A percentile compares a stretch with the other conserved stretches of the same genome.
These are phyloP conservation scores for Acrobasis repandana DNA, from an alignment of 2,888 invertebrate species.

Conservation along the genomic window DNA sequence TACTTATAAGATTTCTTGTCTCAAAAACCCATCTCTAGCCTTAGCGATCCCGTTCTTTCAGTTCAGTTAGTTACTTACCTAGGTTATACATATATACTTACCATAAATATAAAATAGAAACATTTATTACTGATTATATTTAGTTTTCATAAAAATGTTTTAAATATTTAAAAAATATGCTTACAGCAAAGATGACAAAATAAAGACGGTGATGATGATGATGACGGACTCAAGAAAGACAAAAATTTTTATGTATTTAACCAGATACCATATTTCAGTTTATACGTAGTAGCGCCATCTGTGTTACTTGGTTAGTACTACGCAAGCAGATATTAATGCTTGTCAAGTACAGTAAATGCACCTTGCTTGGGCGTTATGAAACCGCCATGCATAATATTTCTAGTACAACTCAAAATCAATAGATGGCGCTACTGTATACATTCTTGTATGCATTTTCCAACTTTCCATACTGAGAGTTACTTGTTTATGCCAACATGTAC, in stretches of 20 bases:
- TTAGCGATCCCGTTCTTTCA: too few relatives aligned
- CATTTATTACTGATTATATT: too few relatives aligned
- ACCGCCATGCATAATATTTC: not conserved
- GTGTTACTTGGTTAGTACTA: not conserved
- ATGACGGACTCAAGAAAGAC: not conserved
- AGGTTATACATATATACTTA: too few relatives aligned
- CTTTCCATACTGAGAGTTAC: too few relatives aligned
- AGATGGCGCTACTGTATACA: conserved; percentile 36
- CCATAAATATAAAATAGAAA: too few relatives aligned
- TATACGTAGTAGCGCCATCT: conserved; percentile 14
- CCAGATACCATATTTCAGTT: not conserved
- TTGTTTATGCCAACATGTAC: too few relatives aligned
- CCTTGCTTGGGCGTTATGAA: not conserved
- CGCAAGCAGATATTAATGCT: not conserved
- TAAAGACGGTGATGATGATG: not conserved
- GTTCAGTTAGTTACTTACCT: too few relatives aligned
- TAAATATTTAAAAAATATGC: too few relatives aligned
- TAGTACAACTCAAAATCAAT: conserved; percentile 4
- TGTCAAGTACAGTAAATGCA: not conserved
- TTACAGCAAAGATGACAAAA: not conserved
- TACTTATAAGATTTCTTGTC: too few relatives aligned
- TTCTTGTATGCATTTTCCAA: not conserved
- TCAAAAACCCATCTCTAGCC: too few relatives aligned
- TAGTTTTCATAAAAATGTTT: too few relatives aligned
- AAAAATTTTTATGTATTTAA: not conserved